These are phyloP conservation scores for Rhingia campestris DNA, from an alignment of 2,888 invertebrate genomes.

Conservation along the genomic window DNA sequence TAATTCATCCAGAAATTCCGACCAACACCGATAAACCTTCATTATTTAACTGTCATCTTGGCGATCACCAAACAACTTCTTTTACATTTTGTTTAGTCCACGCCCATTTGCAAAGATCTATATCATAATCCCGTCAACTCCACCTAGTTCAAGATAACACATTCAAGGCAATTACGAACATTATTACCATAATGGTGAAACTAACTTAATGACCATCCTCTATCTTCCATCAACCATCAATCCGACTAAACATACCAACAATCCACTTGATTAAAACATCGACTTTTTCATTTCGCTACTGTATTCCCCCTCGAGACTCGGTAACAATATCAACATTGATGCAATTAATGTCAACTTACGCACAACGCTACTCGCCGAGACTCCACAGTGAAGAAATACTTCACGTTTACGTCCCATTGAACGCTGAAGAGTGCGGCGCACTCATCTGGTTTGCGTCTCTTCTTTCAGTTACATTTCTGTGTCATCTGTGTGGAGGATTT, in stretches of 20 bases:
- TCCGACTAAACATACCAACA: constrained; percentile 45
- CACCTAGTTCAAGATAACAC: constrained; percentile 5
- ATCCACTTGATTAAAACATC: constrained; percentile 49
- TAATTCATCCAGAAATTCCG: too few species aligned
- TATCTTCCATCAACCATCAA: constrained; percentile 52
- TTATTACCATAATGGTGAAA: constrained; percentile 62
- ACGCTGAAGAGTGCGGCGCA: constrained; percentile 25
- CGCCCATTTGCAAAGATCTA: not conserved
- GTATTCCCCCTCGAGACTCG: constrained; percentile 29
- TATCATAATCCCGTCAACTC: constrained; percentile 4
- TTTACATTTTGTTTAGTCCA: too few species aligned
- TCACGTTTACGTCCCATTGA: constrained; percentile 38
- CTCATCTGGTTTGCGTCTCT: constrained; percentile 25
- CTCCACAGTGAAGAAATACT: not conserved
- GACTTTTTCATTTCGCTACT: constrained; percentile 47
- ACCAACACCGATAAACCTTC: too few species aligned
- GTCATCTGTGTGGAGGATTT: not conserved
- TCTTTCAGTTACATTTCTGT: constrained; percentile 49
- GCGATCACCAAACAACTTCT: too few species aligned
- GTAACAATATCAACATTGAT: constrained; percentile 49
- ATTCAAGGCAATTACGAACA: constrained; percentile 52
- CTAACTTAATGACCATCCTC: constrained; percentile 54
- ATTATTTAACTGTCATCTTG: too few species aligned
- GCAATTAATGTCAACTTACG: constrained; percentile 66
- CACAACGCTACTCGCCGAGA: constrained; percentile 42